Base-by-base conservation (phyloP, 1,140 invertebrate genomes). In the Bombus polaris region DNA sequence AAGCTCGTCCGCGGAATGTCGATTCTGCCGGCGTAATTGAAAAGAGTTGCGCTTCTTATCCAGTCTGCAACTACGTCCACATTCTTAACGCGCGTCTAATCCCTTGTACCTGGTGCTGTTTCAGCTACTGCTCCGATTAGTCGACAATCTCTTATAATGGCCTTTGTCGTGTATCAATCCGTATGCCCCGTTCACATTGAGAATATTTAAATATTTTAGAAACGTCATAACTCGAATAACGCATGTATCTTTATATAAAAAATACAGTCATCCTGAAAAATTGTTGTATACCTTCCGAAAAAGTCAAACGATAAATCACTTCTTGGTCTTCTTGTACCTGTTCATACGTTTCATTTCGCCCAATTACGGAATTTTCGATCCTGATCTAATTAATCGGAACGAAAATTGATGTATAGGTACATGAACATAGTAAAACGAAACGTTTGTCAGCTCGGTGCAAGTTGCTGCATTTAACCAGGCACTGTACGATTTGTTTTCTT, bases 1-100 rank as follows among this genome's bases (percentile, higher is more conserved):
- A 66, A 70, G 44, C 72, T 32, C 53, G 44, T 70, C 42, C 74
- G 75, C 37, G 59, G 71, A 88, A 89, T 81, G 73, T 25, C 70
- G 70, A 78, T 81, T 78, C 87, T 44, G 59, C 65, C 53, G 70
- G 32, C 22, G 83, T 35, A 72, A 73, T 80, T 78, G 86, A 82
- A 80, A 84, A 76, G 59, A 88, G 44, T 81, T 65, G 87, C 37
- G 47, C 32, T 79, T 76, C 39, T 65, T 77, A 35, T 44, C 28
- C 32, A 22, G 44, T 4, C 44, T 3, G 1, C 37, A 22, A 32
- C 68, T 28, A 32, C 72, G 71, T 22, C 22, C 78, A 82, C 70
- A 72, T 88, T 88, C 79, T 62, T 79, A 79, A 59, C 62, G 62
- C 65, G 74, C 71, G 47, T 71, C 65, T 47, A 72, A 87, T 87